Percentiles rank a stretch among this genome's conserved stretches.
Evolutionary conservation across 1,140 invertebrate genomes (phyloP).

Genomic region (Listronotus bonariensis): DNA sequence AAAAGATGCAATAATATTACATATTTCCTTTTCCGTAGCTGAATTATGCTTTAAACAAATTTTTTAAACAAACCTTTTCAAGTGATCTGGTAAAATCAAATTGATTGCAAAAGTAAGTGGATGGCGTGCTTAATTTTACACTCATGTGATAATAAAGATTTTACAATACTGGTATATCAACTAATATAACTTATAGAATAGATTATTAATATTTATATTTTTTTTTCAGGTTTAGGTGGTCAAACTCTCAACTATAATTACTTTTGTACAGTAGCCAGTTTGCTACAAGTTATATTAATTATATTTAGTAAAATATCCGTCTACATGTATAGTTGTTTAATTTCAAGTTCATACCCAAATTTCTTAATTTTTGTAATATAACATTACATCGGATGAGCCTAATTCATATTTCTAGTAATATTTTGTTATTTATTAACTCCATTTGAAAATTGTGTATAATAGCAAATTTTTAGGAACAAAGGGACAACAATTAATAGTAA

Average conservation of each 20-base stretch:
- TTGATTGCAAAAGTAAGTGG: no score
- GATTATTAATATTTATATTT: neutral
- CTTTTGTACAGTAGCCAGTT: slow-evolving; percentile 43
- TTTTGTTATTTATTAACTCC: slow-evolving; percentile 30
- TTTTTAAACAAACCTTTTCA: no score
- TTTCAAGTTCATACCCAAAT: slow-evolving; percentile 34
- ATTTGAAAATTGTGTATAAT: slow-evolving; percentile 2
- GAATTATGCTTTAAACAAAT: no score
- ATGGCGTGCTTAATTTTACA: no score
- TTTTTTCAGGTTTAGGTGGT: slow-evolving; percentile 39
- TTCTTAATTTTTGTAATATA: slow-evolving; percentile 40
- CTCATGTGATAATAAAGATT: no score
- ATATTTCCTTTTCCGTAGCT: no score
- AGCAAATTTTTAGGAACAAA: slow-evolving; percentile 18
- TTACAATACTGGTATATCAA: no score
- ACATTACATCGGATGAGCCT: slow-evolving; percentile 40
- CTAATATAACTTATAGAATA: no score
- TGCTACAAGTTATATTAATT: slow-evolving; percentile 40
- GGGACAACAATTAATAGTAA: slow-evolving; percentile 9
- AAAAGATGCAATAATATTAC: no score
- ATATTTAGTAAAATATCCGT: slow-evolving; percentile 44
- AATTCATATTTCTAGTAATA: slow-evolving; percentile 36
- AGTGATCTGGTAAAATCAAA: no score
- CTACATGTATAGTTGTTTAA: slow-evolving; percentile 44
- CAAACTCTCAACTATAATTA: slow-evolving; percentile 32